Evolutionary conservation across 2,113 vertebrate species (phyloP), one percentile per base, ranked within the genome.

Genomic region (Coracopsis vasa): DNA sequence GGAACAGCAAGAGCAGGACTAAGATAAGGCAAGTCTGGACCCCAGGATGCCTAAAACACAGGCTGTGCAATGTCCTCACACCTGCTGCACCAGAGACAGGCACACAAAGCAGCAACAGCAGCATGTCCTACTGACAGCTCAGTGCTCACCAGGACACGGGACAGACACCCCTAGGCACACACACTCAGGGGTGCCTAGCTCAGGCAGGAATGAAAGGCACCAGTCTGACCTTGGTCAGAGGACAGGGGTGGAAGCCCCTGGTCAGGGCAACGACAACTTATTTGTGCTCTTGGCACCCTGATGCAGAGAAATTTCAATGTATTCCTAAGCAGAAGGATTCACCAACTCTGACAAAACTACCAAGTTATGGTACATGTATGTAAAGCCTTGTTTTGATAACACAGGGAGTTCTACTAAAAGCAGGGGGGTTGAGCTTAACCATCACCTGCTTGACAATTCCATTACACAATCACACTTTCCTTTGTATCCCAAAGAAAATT

Each of bases 281-380:
- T 28, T 28, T 2, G 2, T n/a, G 51, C 27, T 79, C 66, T 72
- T 0, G 0, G 50, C 2, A 0, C 65, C 31, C 33, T 33, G 42
- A 65, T 13, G 56, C 48, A 60, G 74, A 93, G 81, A 94, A 94
- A 44, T 83, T 91, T 70, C 48, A 79, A 53, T 11, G 35, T 60
- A 73, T 61, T 87, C 61, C 77, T 78, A 69, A 96, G 78, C 15
- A 62, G 66, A 44, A 94, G 58, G 86, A 83, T 81, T 86, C 48
- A 75, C 61, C 41, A 88, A 65, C 37, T 60, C 65, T 88, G 66
- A 92, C 51, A 92, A 51, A 95, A 82, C 79, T 78, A 42, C 21
- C 62, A 61, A 80, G 54, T 87, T 84, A 82, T 5, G 25, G 39
- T 42, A 27, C 31, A 37, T 6, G 0, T 28, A 42, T 6, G 16